Evolutionary conservation across 2,113 vertebrate genomes (phyloP).

Genomic region (Vidua macroura): DNA sequence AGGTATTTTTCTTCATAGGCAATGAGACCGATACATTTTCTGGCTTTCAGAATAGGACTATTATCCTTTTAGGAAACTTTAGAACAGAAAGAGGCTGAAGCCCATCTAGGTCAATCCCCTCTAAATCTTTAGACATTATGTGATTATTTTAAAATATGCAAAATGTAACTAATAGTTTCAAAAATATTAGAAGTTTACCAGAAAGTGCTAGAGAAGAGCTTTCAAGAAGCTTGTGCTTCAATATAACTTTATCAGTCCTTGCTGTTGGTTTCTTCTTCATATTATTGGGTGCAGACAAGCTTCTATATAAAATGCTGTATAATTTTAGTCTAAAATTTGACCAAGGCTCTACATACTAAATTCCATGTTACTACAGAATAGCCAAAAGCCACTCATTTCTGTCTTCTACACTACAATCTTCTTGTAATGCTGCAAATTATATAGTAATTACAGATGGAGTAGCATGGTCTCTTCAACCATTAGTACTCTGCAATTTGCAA

Average conservation of each 20-base stretch:
- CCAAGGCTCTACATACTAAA: constrained; percentile 20
- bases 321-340: constrained; percentile 62
- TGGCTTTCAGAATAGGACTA: neutral
- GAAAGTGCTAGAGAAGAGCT: neutral
- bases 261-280: neutral
- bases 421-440: constrained; percentile 47
- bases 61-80: constrained; percentile 52
- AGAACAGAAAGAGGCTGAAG: constrained; percentile 5
- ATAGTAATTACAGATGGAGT: constrained; percentile 26
- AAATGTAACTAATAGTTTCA: constrained; percentile 23
- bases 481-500: neutral
- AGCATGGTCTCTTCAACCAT: neutral
- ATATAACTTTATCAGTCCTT: neutral
- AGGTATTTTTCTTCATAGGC: constrained; percentile 42
- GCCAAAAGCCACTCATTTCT: constrained; percentile 36
- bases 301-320: constrained; percentile 17
- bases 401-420: constrained; percentile 33
- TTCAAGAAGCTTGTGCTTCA: neutral
- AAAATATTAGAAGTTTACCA: neutral
- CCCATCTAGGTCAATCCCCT: constrained; percentile 28
- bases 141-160: constrained; percentile 35
- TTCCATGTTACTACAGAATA: constrained; percentile 31
- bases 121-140: constrained; percentile 12
- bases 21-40: neutral
- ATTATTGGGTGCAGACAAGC: neutral